These are phyloP conservation scores for Porphyrio hochstetteri DNA, from an alignment of 2,113 vertebrate genomes.

Conservation along the genomic window DNA sequence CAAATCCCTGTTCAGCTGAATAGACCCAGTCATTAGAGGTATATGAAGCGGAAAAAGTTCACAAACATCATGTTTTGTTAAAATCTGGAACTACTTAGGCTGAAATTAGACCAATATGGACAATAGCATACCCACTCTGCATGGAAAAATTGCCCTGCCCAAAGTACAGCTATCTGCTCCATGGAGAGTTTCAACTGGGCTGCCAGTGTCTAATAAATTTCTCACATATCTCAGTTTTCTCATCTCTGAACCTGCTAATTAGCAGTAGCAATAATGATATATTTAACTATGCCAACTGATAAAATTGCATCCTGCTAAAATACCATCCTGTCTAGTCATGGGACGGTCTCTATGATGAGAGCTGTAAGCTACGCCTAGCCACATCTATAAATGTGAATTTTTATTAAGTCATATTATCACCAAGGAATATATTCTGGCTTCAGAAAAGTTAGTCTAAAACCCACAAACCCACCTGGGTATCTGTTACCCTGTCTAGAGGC, in stretches of 20 bases:
- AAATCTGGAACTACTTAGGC: constrained; percentile 59
- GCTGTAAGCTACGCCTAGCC: not conserved
- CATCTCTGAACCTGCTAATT: not conserved
- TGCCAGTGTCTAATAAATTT: not conserved
- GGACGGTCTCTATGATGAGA: not conserved
- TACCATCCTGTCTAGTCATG: accelerated
- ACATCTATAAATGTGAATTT: not conserved
- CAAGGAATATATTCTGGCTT: not conserved
- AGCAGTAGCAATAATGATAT: not conserved
- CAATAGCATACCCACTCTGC: constrained; percentile 16
- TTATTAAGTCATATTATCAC: not conserved
- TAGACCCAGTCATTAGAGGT: not conserved
- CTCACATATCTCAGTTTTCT: not conserved
- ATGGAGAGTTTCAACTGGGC: not conserved
- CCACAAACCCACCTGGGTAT: not conserved
- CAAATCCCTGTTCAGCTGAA: not conserved
- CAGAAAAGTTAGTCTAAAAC: not conserved
- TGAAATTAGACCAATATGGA: constrained; percentile 50
- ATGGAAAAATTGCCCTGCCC: not conserved
- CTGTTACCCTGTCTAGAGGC: not conserved
- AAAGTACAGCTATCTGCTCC: not conserved
- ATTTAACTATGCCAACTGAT: not conserved
- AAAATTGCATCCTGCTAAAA: not conserved
- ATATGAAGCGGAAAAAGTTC: not conserved
- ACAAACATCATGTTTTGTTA: not conserved